Evolutionary conservation across 2,797 vertebrate species (phyloP).

Genomic region (Anas flavirostris): DNA sequence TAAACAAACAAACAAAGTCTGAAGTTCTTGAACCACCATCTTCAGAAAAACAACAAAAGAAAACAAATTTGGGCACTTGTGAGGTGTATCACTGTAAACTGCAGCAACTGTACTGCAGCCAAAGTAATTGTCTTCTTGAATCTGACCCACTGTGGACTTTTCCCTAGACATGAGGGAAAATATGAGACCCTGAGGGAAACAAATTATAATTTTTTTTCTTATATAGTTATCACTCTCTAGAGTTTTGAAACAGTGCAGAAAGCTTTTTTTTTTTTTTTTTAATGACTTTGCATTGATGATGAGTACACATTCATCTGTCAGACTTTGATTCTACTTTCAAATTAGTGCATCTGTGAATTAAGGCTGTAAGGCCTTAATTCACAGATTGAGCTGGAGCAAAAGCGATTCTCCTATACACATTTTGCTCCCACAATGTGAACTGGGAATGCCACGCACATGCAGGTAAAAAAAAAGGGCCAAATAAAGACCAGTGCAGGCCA

Average conservation of each 20-base stretch:
- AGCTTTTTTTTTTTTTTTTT: background rate
- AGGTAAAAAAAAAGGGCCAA: background rate
- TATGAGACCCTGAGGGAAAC: background rate
- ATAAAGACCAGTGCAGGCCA: background rate
- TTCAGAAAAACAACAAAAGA: background rate
- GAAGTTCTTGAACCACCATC: background rate
- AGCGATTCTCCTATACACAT: background rate
- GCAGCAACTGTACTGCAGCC: background rate
- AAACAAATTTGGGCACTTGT: background rate
- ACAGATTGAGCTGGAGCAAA: background rate
- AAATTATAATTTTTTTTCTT: background rate
- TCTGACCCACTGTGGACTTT: background rate
- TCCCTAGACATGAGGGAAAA: background rate
- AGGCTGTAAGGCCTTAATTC: background rate
- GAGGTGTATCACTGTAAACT: background rate
- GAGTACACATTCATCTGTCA: background rate
- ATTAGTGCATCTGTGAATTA: background rate
- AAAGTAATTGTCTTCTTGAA: too few species aligned
- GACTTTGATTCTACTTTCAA: background rate
- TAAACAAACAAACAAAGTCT: background rate
- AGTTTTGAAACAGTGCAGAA: background rate
- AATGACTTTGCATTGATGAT: background rate
- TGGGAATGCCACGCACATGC: background rate
- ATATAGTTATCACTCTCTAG: background rate
- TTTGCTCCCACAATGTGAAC: background rate